Evolutionary conservation across 2,888 invertebrate genomes (phyloP), one percentile per base, ranked within the genome.

Genomic region (Cerastis leucographa): DNA sequence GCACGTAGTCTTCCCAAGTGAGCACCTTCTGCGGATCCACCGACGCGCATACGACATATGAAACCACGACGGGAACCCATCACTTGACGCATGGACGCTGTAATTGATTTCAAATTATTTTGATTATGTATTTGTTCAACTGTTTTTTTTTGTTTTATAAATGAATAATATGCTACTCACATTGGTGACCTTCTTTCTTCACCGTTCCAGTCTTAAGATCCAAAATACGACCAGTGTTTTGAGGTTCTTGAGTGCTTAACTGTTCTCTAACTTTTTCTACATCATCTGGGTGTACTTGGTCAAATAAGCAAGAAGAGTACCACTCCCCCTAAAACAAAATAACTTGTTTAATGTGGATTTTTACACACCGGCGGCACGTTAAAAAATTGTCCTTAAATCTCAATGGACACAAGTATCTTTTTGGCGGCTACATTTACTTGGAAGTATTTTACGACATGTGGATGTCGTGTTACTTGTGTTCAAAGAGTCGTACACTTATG

Each of bases 11-110:
- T 98, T 92, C 99, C 99, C 73, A 99, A 97, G 90, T 99, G 99
- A 97, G 97, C 97, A 81, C 97, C 97, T 85, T 97, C 97, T 78
- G 97, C 97, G 71, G 97, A 90, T 89, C 98, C 99, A 56, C 99
- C 99, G 85, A 99, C 98, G 93, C 99, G 99, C 99, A 99, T 99
- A 80, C 99, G 98, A 94, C 99, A 99, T 91, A 99, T 99, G 96
- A 99, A 99, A 6, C 99, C 99, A 90, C 99, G 98, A 75, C 99
- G 97, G 17, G 99, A 99, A 4, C 99, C 99, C 99, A 99, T 99
- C 94, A 99, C 99, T 88, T 99, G 97, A 68, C 99, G 97, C 98
- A 99, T 99, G 4, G 99, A 99, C 65, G 99, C 99, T 99, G 93
- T 44, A 85, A 86, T 61, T 35, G 42, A 25, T 70, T 62, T 46